Percentiles rank a stretch among this genome's conserved stretches.
Conservation (phyloP, 1,140 invertebrate genomes). For the Pararge aegeria region DNA sequence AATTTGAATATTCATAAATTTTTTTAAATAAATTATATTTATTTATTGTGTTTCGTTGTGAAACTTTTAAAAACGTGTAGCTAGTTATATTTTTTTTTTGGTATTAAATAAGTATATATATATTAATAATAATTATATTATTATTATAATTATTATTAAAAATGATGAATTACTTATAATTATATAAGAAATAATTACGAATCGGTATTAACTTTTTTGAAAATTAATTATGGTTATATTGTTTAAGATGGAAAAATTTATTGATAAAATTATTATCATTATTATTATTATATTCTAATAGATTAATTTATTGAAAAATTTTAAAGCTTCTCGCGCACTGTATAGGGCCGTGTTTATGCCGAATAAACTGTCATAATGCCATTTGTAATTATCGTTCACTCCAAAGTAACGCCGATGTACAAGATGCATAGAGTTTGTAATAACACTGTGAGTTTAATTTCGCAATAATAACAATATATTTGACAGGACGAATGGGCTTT, state of each 20-base stretch:
- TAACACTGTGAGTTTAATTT: no score
- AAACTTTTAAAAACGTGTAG: neutral
- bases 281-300: conserved; percentile 22
- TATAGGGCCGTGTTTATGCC: neutral
- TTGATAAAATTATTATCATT: conserved; percentile 16
- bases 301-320: conserved; percentile 26
- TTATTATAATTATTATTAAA: no score
- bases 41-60: neutral
- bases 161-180: no score
- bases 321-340: conserved; percentile 1
- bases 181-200: neutral
- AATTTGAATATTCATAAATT: no score
- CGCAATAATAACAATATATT: no score
- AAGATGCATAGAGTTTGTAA: no score
- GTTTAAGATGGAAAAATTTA: neutral
- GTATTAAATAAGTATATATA: conserved; percentile 3
- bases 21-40: no score
- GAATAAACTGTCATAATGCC: neutral
- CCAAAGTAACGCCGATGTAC: no score
- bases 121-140: neutral
- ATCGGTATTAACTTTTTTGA: conserved; percentile 11
- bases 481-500: no score
- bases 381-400: neutral
- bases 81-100: conserved; percentile 4
- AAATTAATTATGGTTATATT: conserved; percentile 6